These are phyloP conservation scores for Parambassis ranga DNA, from an alignment of 2,797 vertebrate species.

Conservation along the genomic window DNA sequence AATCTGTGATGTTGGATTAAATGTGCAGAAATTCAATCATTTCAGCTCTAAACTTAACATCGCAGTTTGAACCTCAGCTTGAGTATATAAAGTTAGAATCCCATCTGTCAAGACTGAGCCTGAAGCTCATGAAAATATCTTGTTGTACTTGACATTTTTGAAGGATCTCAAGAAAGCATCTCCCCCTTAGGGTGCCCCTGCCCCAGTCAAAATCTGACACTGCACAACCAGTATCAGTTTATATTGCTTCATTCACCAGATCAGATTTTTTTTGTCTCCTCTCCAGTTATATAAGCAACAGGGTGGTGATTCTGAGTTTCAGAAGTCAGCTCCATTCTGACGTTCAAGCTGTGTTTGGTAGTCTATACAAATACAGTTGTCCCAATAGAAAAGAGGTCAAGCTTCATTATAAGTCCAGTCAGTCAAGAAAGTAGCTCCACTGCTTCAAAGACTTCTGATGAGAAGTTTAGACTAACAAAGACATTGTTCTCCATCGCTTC, in stretches of 20 bases:
- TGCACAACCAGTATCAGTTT: conserved; percentile 2
- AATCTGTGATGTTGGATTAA: neutral
- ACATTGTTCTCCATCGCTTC: conserved; percentile 50
- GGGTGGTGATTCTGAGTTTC: neutral
- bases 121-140: conserved; percentile 5
- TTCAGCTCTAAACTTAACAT: neutral
- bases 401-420: neutral
- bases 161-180: conserved; percentile 27
- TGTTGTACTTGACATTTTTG: conserved; percentile 30
- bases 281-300: neutral
- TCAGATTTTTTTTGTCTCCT: neutral
- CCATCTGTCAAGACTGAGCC: neutral
- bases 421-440: conserved; percentile 75
- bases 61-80: neutral
- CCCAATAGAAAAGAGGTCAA: neutral
- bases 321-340: too few relatives aligned
- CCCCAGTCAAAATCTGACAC: conserved; percentile 16
- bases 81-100: neutral
- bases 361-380: neutral
- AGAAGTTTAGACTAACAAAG: conserved; percentile 74
- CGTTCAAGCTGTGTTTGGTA: too few relatives aligned
- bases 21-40: neutral
- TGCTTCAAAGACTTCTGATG: conserved; percentile 80
- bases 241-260: conserved; percentile 4
- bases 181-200: conserved; percentile 2